Evolutionary conservation across 2,888 invertebrate species (phyloP), one percentile per base, ranked within the genome.

Genomic region (Dolomedes plantarius): DNA sequence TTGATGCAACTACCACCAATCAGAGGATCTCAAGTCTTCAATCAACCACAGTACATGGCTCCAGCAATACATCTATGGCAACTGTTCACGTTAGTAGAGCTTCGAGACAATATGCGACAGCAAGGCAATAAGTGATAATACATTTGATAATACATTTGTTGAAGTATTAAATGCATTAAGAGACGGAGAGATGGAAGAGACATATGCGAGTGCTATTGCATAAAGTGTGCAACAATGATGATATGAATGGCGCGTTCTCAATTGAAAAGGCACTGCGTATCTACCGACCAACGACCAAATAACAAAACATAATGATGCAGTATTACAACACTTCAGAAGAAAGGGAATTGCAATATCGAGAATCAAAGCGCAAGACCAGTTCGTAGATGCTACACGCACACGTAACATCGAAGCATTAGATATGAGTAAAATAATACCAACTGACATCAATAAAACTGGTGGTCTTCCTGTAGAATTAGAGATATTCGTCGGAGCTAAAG

Each of bases 81-180:
- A 56, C 56, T 56, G 23, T 56, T 23, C 56, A 56, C 11, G 23
- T 56, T 19, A 56, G 56, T 56, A 2, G 56, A 56, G 23, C 23
- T 23, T 19, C 5, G 23, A 23, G 23, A 56, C 3, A 56, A 56
- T 56, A 56, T 56, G 19, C 23, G 71, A 64, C 78, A 69, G 31
- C 78, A 71, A 71, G 71, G 29, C 19, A n/a, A n/a, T n/a, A n/a
- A n/a, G n/a, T n/a, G n/a, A n/a, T n/a, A n/a, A n/a, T n/a, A n/a
- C n/a, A n/a, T n/a, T n/a, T n/a, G 64, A 79, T 31, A 69, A 23
- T 27, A 77, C 69, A 69, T 77, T 68, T 69, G 77, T 69, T 50
- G 56, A 69, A 56, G 36, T 32, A 28, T 69, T 50, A 69, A 56
- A 56, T n/a, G n/a, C n/a, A n/a, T n/a, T n/a, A n/a, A n/a, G n/a